Conservation (phyloP, 2,888 invertebrate genomes). For the Adineta ricciae region DNA sequence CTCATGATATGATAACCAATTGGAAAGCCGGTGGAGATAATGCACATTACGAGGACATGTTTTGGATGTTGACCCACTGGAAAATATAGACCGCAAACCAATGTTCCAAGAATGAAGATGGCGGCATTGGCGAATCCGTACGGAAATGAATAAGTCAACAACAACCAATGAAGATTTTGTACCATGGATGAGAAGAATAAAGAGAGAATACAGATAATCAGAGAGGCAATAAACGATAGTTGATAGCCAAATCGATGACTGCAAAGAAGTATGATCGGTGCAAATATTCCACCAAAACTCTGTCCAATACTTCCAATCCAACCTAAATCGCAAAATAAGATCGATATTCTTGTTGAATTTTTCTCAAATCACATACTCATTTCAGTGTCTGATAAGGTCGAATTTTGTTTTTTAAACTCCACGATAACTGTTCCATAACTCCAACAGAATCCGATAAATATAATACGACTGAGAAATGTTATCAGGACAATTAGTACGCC, state of each 20-base stretch:
- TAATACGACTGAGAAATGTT: background rate
- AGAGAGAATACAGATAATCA: constrained; percentile 10
- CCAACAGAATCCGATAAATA: constrained; percentile 16
- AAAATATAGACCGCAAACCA: constrained; percentile 28
- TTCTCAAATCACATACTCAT: background rate
- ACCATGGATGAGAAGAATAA: constrained; percentile 23
- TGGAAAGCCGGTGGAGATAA: constrained; percentile 29
- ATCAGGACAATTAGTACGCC: background rate
- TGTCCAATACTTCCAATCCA: constrained; percentile 33
- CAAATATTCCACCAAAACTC: constrained; percentile 25
- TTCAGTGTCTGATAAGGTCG: background rate
- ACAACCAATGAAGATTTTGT: constrained; percentile 25
- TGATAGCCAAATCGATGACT: constrained; percentile 15
- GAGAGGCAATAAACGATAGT: background rate
- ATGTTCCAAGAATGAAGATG: constrained; percentile 27
- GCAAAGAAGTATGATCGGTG: constrained; percentile 22
- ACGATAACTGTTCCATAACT: constrained; percentile 11
- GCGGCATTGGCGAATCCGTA: constrained; percentile 30
- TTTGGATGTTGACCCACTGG: constrained; percentile 26
- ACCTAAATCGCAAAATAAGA: constrained; percentile 18
- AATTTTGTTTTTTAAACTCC: background rate
- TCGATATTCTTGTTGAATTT: no score
- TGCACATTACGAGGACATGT: constrained; percentile 22
- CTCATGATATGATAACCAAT: constrained; percentile 29
- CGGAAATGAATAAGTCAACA: constrained; percentile 31